Conservation (phyloP, 2,888 invertebrate species). For the Tetrapedia diversipes region DNA sequence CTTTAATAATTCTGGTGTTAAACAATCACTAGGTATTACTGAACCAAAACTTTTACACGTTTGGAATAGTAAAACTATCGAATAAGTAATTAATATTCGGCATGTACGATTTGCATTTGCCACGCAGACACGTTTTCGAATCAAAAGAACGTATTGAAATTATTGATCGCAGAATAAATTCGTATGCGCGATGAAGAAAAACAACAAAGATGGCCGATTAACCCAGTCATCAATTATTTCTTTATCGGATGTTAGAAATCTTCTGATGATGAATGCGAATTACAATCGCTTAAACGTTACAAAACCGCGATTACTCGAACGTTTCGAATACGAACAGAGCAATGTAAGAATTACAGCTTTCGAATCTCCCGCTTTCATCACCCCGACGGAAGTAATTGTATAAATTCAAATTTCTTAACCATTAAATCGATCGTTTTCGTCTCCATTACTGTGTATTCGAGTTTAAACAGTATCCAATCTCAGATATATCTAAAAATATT, state of each 20-base stretch:
- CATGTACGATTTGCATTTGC: no score
- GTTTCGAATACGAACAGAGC: constrained; percentile 9
- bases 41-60: not conserved
- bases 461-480: not conserved
- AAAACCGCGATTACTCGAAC: constrained; percentile 27
- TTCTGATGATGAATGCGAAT: constrained; percentile 14
- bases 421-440: constrained; percentile 7
- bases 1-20: no score
- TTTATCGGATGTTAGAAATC: not conserved
- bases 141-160: no score
- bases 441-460: not conserved
- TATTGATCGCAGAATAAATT: not conserved
- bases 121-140: no score
- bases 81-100: no score
- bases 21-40: not conserved
- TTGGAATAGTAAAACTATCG: no score
- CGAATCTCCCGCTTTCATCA: constrained; percentile 49
- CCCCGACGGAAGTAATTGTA: constrained; percentile 23
- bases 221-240: constrained; percentile 2
- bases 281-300: constrained; percentile 14
- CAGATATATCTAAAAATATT: no score
- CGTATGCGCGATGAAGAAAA: not conserved
- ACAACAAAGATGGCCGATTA: not conserved
- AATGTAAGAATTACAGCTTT: constrained; percentile 29
- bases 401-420: constrained; percentile 19